A percentile compares a stretch with the other conserved stretches of the same genome.
Conservation (phyloP, 2,888 invertebrate genomes). For the Deroplatys truncata region DNA sequence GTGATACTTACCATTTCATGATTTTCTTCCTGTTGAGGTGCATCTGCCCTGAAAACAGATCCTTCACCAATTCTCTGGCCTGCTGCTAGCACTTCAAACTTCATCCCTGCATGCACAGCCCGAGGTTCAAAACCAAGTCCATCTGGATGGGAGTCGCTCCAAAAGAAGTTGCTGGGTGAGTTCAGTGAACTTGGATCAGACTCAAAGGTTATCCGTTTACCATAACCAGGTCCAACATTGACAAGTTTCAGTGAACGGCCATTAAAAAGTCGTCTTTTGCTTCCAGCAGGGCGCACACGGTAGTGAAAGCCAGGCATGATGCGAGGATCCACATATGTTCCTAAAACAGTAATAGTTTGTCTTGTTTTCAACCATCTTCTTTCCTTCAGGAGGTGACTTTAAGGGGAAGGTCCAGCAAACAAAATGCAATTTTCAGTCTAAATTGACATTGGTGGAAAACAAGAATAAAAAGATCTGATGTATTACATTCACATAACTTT, state of each 20-base stretch:
- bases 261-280: constrained; percentile 56
- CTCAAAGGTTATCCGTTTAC: constrained; percentile 68
- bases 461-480: too few species aligned
- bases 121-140: constrained; percentile 66
- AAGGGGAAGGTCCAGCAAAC: too few species aligned
- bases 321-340: constrained; percentile 68
- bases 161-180: constrained; percentile 58
- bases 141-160: constrained; percentile 72
- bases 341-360: constrained; percentile 40
- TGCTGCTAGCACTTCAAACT: constrained; percentile 58
- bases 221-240: constrained; percentile 70
- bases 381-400: too few species aligned
- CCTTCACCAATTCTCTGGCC: constrained; percentile 62
- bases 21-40: constrained; percentile 62
- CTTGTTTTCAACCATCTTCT: too few species aligned
- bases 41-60: constrained; percentile 62
- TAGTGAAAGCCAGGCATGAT: constrained; percentile 71
- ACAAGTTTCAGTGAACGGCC: constrained; percentile 60
- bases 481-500: too few species aligned
- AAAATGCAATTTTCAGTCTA: too few species aligned
- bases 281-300: constrained; percentile 62
- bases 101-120: constrained; percentile 63
- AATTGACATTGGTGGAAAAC: too few species aligned
- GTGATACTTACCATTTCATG: constrained; percentile 51
- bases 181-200: constrained; percentile 55